A percentile compares a stretch with the other conserved stretches of the same genome.
Conservation (phyloP, 2,888 invertebrate genomes). For the Limnephilus lunatus region DNA sequence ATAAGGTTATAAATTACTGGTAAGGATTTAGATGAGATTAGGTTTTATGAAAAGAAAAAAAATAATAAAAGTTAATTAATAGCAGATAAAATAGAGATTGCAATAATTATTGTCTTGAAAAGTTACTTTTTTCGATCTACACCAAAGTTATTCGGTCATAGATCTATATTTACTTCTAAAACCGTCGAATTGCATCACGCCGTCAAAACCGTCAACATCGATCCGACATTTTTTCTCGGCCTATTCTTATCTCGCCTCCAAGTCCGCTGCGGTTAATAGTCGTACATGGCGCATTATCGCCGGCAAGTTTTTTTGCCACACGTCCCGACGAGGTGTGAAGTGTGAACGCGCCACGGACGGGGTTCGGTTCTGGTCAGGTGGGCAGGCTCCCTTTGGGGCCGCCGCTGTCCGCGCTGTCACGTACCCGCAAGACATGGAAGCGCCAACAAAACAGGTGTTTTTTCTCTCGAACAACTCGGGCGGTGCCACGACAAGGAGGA, state of each 20-base stretch:
- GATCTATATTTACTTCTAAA: background rate
- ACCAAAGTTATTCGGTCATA: background rate
- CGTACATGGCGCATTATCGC: conserved; percentile 42
- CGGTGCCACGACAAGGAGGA: background rate
- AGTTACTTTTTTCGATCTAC: too few species aligned
- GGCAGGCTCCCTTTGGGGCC: conserved; percentile 22
- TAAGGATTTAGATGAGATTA: too few species aligned
- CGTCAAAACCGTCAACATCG: background rate
- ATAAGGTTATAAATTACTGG: too few species aligned
- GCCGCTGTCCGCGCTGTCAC: conserved; percentile 34
- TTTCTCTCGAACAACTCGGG: conserved; percentile 38
- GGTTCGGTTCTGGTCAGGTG: conserved; percentile 34
- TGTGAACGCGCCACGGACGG: background rate
- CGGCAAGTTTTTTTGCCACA: conserved; percentile 33
- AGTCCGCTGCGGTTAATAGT: background rate
- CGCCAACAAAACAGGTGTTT: conserved; percentile 41
- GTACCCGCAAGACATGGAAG: conserved; percentile 38
- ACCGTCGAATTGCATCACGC: background rate
- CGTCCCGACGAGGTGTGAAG: conserved; percentile 36
- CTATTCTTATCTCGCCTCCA: background rate
- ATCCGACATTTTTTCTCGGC: background rate
- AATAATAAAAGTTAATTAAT: too few species aligned
- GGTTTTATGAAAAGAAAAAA: too few species aligned
- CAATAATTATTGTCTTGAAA: background rate
- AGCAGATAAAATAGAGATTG: too few species aligned